Evolutionary conservation across 1,140 invertebrate species (phyloP).

Genomic region (Daktulosphaira vitifoliae): DNA sequence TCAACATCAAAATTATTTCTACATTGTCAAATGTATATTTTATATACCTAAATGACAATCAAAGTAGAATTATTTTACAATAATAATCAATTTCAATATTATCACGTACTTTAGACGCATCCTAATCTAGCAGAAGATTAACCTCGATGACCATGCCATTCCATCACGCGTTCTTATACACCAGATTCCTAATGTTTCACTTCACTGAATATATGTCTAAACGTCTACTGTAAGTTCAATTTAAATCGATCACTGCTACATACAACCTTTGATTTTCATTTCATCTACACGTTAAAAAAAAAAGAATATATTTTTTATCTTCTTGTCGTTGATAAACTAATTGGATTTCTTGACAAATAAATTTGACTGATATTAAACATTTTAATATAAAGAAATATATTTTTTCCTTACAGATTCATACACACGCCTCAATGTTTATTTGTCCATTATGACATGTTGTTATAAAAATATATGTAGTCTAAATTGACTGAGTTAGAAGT

Average conservation of each 20-base stretch:
- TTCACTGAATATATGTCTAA: neutral
- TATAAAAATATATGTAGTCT: too few species aligned
- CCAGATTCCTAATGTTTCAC: slow-evolving; percentile 9
- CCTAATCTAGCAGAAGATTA: neutral
- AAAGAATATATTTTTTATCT: neutral
- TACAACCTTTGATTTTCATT: too few species aligned
- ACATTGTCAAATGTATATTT: too few species aligned
- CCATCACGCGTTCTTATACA: slow-evolving; percentile 7
- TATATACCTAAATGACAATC: too few species aligned
- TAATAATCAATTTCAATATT: slow-evolving; percentile 22
- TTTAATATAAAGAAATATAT: too few species aligned
- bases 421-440: too few species aligned
- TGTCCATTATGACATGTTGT: too few species aligned
- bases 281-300: neutral
- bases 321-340: neutral
- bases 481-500: too few species aligned
- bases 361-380: too few species aligned
- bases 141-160: slow-evolving; percentile 28
- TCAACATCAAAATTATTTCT: too few species aligned
- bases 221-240: neutral
- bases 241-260: too few species aligned
- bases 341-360: neutral
- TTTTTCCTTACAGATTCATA: too few species aligned
- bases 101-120: slow-evolving; percentile 19
- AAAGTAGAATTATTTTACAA: neutral